Percentiles rank a stretch among this genome's conserved stretches.
Conservation (phyloP, 2,113 vertebrate genomes). For the Tragulus kanchil region DNA sequence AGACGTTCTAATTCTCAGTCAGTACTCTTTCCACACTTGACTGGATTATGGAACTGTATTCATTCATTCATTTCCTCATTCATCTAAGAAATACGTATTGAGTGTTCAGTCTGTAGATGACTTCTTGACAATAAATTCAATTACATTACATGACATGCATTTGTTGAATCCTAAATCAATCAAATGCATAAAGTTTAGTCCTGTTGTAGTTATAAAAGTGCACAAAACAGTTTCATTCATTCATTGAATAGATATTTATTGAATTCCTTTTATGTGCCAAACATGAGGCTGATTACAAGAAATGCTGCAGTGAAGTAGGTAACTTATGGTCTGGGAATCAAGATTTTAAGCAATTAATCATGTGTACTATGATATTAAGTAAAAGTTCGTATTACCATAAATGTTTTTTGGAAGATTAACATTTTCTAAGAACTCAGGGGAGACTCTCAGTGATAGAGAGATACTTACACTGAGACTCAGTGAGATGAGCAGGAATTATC, state of each 20-base stretch:
- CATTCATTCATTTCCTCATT: background rate
- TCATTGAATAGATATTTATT: background rate
- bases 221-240: background rate
- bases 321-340: conserved; percentile 12
- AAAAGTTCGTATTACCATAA: background rate
- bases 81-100: background rate
- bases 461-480: background rate
- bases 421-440: background rate
- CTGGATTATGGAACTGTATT: background rate
- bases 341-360: conserved; percentile 29
- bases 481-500: background rate
- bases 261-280: background rate
- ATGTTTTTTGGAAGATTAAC: background rate
- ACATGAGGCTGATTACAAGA: background rate
- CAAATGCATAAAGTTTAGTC: background rate
- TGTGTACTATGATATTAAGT: background rate
- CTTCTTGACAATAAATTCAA: background rate
- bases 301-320: background rate
- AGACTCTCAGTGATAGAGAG: background rate
- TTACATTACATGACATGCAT: background rate
- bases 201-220: background rate
- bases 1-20: background rate
- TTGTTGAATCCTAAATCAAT: background rate
- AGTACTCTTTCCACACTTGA: background rate
- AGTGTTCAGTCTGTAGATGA: background rate